Conservation (phyloP, 2,797 vertebrate species). For the Borostomias antarcticus region DNA sequence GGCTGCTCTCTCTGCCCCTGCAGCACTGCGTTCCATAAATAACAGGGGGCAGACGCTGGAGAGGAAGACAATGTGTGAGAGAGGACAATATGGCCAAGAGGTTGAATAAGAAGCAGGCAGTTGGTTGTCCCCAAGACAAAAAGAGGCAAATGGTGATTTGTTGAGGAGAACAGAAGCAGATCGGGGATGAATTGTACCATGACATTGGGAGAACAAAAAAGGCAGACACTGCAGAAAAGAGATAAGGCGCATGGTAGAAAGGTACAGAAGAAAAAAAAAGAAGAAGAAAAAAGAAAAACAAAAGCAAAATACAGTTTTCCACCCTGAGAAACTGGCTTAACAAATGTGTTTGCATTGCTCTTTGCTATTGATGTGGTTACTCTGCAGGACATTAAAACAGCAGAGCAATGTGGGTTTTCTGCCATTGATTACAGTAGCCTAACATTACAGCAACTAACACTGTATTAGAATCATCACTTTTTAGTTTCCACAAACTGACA, state of each 20-base stretch:
- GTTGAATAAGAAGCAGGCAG: constrained; percentile 75
- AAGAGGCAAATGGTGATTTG: constrained; percentile 77
- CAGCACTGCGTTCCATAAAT: constrained; percentile 69
- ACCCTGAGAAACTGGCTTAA: constrained; percentile 51
- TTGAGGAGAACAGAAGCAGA: constrained; percentile 75
- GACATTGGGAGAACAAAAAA: constrained; percentile 80
- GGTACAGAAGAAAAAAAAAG: constrained; percentile 47
- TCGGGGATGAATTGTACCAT: constrained; percentile 78
- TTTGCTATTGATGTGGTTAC: constrained; percentile 35
- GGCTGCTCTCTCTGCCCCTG: constrained; percentile 47
- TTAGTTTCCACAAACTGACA: neutral
- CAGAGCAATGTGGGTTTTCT: constrained; percentile 18
- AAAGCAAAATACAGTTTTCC: constrained; percentile 60
- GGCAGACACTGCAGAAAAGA: constrained; percentile 70
- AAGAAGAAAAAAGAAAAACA: constrained; percentile 24
- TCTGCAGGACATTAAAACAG: constrained; percentile 28
- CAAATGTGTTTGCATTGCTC: constrained; percentile 56
- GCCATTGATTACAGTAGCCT: neutral
- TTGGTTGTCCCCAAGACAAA: constrained; percentile 77
- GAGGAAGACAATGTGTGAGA: constrained; percentile 67
- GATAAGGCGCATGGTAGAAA: constrained; percentile 72
- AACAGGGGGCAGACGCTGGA: constrained; percentile 65
- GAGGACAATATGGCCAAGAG: constrained; percentile 71
- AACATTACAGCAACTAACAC: neutral
- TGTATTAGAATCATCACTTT: too few relatives aligned